Percentiles rank a stretch among this genome's conserved stretches.
Evolutionary conservation across 2,797 vertebrate species (phyloP).

Genomic region (Varecia variegata): DNA sequence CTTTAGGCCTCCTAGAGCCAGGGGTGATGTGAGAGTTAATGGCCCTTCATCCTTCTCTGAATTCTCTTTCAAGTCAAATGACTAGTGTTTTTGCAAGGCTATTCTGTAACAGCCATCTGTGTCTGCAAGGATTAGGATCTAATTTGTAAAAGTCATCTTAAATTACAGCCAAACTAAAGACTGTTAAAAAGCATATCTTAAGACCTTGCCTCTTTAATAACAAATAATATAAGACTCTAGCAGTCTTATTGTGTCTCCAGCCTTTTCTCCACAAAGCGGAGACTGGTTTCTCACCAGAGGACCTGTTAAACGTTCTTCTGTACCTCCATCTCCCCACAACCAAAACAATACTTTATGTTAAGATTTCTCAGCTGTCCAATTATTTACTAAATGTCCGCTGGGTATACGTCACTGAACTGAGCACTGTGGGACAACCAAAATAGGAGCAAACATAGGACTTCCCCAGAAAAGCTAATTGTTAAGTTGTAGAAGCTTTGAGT

Average conservation of each 20-base stretch:
- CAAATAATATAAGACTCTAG: conserved; percentile 67
- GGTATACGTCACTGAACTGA: background rate
- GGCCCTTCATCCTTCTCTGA: conserved; percentile 65
- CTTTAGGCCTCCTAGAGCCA: conserved; percentile 51
- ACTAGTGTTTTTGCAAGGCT: conserved; percentile 63
- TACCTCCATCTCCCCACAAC: background rate
- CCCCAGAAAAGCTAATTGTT: conserved; percentile 34
- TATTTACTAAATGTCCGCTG: conserved; percentile 66
- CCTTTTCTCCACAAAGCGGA: conserved; percentile 59
- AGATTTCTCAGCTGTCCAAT: conserved; percentile 71
- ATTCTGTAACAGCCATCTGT: conserved; percentile 74
- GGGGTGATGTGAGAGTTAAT: conserved; percentile 67
- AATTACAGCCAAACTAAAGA: conserved; percentile 74
- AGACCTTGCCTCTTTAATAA: conserved; percentile 67
- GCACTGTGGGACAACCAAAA: background rate
- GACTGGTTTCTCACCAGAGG: conserved; percentile 58
- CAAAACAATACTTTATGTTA: conserved; percentile 68
- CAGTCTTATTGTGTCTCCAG: conserved; percentile 72
- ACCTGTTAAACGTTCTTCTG: conserved; percentile 58
- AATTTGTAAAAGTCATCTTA: conserved; percentile 74
- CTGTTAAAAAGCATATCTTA: conserved; percentile 70
- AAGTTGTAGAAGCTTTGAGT: background rate
- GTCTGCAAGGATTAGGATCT: conserved; percentile 74
- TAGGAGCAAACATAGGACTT: conserved; percentile 36
- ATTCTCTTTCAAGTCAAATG: conserved; percentile 65